Base-by-base conservation (phyloP, 2,113 vertebrate species). In the Oreochromis niloticus region DNA sequence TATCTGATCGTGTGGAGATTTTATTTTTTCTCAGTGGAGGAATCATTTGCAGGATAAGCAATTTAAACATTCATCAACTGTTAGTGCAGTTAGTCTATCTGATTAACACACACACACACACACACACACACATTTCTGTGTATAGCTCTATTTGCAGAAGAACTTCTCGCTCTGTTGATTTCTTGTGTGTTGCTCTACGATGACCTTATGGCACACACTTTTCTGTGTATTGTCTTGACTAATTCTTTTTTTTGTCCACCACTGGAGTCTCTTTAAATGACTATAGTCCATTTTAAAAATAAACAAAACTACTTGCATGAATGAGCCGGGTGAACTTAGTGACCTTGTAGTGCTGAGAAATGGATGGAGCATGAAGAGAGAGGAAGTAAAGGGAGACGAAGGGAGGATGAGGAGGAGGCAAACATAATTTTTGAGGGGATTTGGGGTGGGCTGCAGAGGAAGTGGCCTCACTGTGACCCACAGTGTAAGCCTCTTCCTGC, bases 391-490 rank as follows among this genome's bases (percentile, higher is more conserved):
- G 36, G 81, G 75, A 89, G 84, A 73, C 6, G 52, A 66, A 56
- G 82, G 81, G 66, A 84, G 84, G 84, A 83, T 27, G 68, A 87
- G 73, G 46, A 90, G 85, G 83, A 91, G 85, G 85, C 32, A 63
- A 27, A 46, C 55, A 36, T 73, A 12, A 16, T 80, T 90, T 91
- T 22, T 39, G 78, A 88, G 63, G 84, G 84, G 75, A 55, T 83
- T 87, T 19, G 7, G 80, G 88, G 90, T 83, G 91, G 95, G 81
- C 84, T 85, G 89, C 86, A 83, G 85, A 94, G 95, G 94, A 96
- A 95, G 89, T 94, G 94, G 87, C 94, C 95, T 88, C 82, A n/a
- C 54, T 73, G 19, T 94, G 93, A 95, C 93, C 94, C 90, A 79
- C 59, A 54, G 81, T 41, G 79, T 46, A 85, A 88, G 82, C 73